phyloP scores from a whole-genome alignment of 1,140 invertebrate genomes.

The Drosophila yakuba region DNA sequence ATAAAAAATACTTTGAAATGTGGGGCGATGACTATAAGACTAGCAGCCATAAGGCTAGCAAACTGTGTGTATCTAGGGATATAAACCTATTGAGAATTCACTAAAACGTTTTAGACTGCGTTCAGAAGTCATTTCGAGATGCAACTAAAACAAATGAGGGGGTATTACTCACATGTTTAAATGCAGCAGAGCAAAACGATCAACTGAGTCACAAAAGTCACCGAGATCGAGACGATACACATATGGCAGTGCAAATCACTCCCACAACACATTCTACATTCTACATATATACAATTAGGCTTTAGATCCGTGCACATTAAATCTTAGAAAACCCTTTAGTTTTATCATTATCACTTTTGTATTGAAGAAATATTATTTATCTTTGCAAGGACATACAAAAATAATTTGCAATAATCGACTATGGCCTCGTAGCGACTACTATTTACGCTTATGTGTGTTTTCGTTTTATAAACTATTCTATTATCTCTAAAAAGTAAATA shows the following conservation, averaged over 20 bases:
- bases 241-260: neutral
- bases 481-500: too few species aligned
- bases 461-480: too few species aligned
- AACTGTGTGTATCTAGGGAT: too few species aligned
- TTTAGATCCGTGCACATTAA: neutral
- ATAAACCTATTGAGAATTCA: too few species aligned
- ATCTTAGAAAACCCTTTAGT: too few species aligned
- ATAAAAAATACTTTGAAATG: slow-evolving; percentile 4
- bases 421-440: too few species aligned
- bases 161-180: slow-evolving; percentile 14
- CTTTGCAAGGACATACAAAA: too few species aligned
- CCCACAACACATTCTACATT: neutral
- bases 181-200: neutral
- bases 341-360: too few species aligned
- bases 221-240: neutral
- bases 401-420: too few species aligned
- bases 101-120: neutral
- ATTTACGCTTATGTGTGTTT: too few species aligned
- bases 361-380: too few species aligned
- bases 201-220: slow-evolving; percentile 8
- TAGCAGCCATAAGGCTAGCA: neutral
- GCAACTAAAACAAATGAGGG: neutral
- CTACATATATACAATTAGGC: neutral
- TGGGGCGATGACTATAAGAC: slow-evolving; percentile 2
- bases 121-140: neutral